Evolutionary conservation across 2,888 invertebrate species (phyloP).

Genomic region (Spisula solida): DNA sequence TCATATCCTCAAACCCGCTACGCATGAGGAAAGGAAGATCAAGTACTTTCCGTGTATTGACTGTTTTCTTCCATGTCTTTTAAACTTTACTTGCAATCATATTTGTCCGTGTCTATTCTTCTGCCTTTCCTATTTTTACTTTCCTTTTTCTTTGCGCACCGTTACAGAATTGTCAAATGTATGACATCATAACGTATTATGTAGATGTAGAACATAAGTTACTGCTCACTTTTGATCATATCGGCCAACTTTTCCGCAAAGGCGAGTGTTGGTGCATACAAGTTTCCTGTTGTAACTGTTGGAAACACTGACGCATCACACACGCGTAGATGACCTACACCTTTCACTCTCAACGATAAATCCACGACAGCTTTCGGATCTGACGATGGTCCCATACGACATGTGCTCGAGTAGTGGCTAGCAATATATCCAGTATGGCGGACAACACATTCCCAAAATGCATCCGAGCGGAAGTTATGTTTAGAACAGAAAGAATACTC

Average conservation of each 20-base stretch:
- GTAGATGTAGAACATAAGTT: no score
- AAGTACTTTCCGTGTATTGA: no score
- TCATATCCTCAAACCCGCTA: no score
- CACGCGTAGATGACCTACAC: not conserved
- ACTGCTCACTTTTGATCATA: not conserved
- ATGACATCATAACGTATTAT: no score
- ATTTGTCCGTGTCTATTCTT: no score
- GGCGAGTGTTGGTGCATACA: not conserved
- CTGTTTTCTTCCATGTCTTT: no score
- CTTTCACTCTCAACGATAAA: conserved; percentile 8
- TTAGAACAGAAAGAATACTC: conserved; percentile 8
- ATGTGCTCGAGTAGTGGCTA: not conserved
- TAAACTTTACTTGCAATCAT: no score
- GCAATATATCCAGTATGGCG: not conserved
- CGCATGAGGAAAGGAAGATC: no score
- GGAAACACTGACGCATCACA: conserved; percentile 26
- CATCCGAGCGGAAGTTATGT: not conserved
- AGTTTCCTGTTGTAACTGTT: conserved; percentile 17
- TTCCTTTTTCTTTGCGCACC: no score
- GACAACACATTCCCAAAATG: conserved; percentile 14
- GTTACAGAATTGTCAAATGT: no score
- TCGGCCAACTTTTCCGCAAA: conserved; percentile 4
- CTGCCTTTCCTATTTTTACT: no score
- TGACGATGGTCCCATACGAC: not conserved
- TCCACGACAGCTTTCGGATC: not conserved